These are phyloP conservation scores for Amblyopsis rosae DNA, from an alignment of 2,113 vertebrate genomes.

Conservation along the genomic window DNA sequence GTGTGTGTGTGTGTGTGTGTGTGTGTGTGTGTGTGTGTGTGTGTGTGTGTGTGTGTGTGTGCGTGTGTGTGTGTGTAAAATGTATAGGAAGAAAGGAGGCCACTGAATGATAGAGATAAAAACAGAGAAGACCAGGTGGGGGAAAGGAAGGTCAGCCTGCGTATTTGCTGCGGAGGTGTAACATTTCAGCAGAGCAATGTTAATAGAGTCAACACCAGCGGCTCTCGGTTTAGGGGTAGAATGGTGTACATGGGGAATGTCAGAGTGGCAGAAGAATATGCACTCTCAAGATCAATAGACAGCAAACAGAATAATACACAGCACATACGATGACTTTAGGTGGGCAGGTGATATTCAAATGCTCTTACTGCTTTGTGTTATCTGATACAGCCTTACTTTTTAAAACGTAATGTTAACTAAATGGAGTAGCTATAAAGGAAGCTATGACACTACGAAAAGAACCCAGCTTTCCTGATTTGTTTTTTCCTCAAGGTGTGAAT, in stretches of 20 bases:
- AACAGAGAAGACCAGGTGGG: neutral
- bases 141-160: conserved; percentile 42
- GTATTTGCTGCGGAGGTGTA: conserved; percentile 64
- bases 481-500: no score
- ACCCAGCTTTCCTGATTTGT: no score
- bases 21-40: neutral
- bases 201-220: conserved; percentile 65
- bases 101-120: neutral
- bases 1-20: no score
- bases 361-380: no score
- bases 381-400: no score
- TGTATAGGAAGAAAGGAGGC: neutral
- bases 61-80: neutral
- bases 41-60: neutral
- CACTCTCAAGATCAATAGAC: no score
- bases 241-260: conserved; percentile 76
- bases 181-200: conserved; percentile 68
- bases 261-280: conserved; percentile 47
- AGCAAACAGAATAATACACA: no score
- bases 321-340: no score
- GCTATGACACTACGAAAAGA: no score
- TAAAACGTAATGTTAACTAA: no score
- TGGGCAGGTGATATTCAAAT: no score
- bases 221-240: conserved; percentile 61
- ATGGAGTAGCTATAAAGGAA: no score